Evolutionary conservation across 2,888 invertebrate species (phyloP), one percentile per base, ranked within the genome.

Genomic region (Linyphia triangularis): DNA sequence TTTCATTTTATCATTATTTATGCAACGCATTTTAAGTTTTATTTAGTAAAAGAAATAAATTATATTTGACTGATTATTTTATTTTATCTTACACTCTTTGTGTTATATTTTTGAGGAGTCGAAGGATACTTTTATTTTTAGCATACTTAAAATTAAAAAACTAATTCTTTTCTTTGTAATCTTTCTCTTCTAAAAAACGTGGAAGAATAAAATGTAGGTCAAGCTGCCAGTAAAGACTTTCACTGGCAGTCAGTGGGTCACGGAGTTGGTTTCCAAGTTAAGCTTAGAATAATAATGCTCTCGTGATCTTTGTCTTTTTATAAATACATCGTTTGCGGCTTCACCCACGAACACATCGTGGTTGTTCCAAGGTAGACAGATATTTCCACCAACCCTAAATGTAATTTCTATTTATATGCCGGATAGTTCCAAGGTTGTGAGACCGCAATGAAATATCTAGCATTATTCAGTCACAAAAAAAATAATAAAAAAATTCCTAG

Each of bases 381-480:
- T 37, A 63, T 63, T 26, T 61, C 7, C 37, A 22, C 10, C 59
- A 28, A 33, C 33, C n/a, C 51, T n/a, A 63, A 22, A 28, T 33
- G 33, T 75, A 22, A 63, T 63, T 51, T 77, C 77, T 77, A 77
- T 77, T 77, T 75, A 40, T 33, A 37, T 24, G 33, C 9, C 10
- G 40, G 22, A 37, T n/a, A 22, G 26, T 37, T 77, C 63, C 77
- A 77, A 63, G 77, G 77, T 77, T 77, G 16, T 16, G 13, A 33
- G n/a, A 51, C 51, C 51, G 51, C 51, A 51, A 51, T 10, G 51
- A 51, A 16, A 51, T 51, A 51, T 1, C 51, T 13, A 16, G n/a
- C 51, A 51, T 51, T 16, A 51, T 51, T 51, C 2, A 51, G 51
- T 13, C 5, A 51, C 51, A n/a, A n/a, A 51, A 51, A n/a, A n/a